Base-by-base conservation (phyloP, 2,113 vertebrate genomes). In the Lycocorax pyrrhopterus region DNA sequence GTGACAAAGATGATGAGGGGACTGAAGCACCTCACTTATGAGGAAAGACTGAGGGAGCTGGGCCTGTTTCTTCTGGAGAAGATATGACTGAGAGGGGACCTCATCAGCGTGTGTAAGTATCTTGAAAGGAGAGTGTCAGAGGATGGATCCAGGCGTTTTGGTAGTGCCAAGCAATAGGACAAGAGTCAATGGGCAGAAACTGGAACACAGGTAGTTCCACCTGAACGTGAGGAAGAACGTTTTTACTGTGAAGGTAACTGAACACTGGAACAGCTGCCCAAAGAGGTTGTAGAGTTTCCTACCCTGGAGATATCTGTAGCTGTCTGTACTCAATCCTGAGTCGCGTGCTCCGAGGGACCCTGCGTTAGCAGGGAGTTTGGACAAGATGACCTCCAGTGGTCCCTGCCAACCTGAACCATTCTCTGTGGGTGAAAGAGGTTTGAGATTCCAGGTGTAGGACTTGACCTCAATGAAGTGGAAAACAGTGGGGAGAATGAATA, bases 311-410 rank as follows among this genome's bases (percentile, higher is more conserved):
- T 37, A 11, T 8, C 37, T 19, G 58, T 46, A 51, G 22, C 32
- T 43, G 23, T 59, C 43, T 58, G 22, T 37, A 30, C 33, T 52
- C 37, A 74, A 0, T 53, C 23, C 77, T 75, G 37, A 75, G 25
- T 13, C 41, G 62, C 0, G 0, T 62, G 20, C 62, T 47, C 62
- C 14, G 53, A 76, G 46, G n/a, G 16, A 47, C 30, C 5, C 10
- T 39, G 30, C 0, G 0, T 68, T 44, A 51, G 32, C 51, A 58
- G 37, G 44, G 27, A 47, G 17, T 53, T 53, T 69, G 25, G n/a
- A 41, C 33, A 19, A 55, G 53, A 16, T 68, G 46, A 60, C 46
- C n/a, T 75, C 46, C 46, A 46, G 55, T 53, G 39, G 12, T 68
- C 47, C 9, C 25, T 41, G 35, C 21, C 30, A 55, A 55, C 41